Conservation (phyloP, 2,888 invertebrate species). For the Gortyna flavago region DNA sequence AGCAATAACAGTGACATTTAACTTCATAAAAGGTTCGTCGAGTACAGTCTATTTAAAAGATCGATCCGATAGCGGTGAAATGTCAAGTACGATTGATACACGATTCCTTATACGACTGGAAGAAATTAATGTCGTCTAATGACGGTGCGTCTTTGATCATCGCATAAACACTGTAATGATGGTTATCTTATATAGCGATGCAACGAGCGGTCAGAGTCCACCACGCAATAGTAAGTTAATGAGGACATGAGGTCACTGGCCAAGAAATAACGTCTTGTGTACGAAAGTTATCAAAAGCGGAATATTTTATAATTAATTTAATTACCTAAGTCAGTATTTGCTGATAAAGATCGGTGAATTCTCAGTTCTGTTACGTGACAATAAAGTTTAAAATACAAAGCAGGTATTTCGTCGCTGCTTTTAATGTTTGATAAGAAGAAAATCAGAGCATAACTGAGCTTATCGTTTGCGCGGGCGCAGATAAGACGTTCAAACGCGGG, state of each 20-base stretch:
- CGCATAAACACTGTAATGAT: conserved; percentile 68
- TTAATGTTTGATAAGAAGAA: conserved; percentile 52
- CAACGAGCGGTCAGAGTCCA: conserved; percentile 69
- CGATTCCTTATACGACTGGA: conserved; percentile 66
- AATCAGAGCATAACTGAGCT: conserved; percentile 58
- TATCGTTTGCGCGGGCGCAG: conserved; percentile 52
- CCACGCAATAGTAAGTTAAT: conserved; percentile 56
- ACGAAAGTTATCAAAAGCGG: conserved; percentile 59
- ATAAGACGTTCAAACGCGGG: conserved; percentile 55
- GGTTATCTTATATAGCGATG: conserved; percentile 60
- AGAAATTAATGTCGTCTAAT: conserved; percentile 70
- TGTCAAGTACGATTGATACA: conserved; percentile 81
- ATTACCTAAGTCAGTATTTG: conserved; percentile 31
- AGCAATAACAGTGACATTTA: conserved; percentile 61
- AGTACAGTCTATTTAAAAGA: conserved; percentile 66
- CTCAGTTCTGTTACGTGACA: conserved; percentile 22
- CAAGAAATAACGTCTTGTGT: conserved; percentile 59
- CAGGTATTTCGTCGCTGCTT: conserved; percentile 18
- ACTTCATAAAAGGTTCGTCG: conserved; percentile 58
- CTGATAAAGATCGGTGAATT: conserved; percentile 4
- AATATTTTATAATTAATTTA: conserved; percentile 58
- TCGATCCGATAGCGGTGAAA: conserved; percentile 71
- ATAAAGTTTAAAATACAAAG: conserved; percentile 42
- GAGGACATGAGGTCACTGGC: conserved; percentile 70
- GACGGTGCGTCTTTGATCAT: conserved; percentile 70